Percentiles rank a stretch among this genome's conserved stretches.
phyloP scores from a whole-genome alignment of 2,113 vertebrate species.

The Carassius auratus region DNA sequence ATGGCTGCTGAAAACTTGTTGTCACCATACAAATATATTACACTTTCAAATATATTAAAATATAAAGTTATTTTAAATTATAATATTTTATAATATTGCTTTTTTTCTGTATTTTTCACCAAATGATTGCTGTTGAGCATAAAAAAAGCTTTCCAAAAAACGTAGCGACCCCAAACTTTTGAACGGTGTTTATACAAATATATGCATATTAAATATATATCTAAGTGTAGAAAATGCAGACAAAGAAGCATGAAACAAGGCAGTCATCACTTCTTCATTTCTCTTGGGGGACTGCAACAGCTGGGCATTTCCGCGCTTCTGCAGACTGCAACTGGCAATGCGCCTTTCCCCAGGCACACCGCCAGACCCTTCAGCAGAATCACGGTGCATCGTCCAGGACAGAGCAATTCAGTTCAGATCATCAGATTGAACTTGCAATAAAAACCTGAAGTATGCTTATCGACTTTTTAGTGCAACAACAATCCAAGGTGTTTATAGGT shows the following conservation, averaged over 20 bases:
- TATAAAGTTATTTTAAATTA: background rate
- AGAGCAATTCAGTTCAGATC: conserved; percentile 35
- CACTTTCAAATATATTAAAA: background rate
- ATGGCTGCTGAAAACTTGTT: background rate
- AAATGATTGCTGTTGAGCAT: background rate
- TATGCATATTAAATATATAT: background rate
- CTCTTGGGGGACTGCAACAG: conserved; percentile 63
- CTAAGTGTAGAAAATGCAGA: conserved; percentile 38
- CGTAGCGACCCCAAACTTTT: background rate
- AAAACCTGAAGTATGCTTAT: conserved; percentile 11
- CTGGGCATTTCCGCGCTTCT: conserved; percentile 63
- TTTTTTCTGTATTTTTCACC: background rate
- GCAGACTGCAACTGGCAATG: conserved; percentile 52
- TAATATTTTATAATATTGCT: background rate
- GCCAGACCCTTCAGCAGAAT: conserved; percentile 48
- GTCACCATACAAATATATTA: background rate
- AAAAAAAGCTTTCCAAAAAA: too few relatives aligned
- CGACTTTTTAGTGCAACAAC: conserved; percentile 2
- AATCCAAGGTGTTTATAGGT: conserved; percentile 20
- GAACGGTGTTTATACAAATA: background rate
- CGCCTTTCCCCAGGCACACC: conserved; percentile 40
- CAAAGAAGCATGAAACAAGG: conserved; percentile 55
- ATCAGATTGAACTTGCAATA: background rate
- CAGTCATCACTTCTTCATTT: conserved; percentile 59
- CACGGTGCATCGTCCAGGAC: conserved; percentile 29